These are phyloP conservation scores for Drosophila multiciliata DNA, from an alignment of 2,888 invertebrate species.

Conservation along the genomic window DNA sequence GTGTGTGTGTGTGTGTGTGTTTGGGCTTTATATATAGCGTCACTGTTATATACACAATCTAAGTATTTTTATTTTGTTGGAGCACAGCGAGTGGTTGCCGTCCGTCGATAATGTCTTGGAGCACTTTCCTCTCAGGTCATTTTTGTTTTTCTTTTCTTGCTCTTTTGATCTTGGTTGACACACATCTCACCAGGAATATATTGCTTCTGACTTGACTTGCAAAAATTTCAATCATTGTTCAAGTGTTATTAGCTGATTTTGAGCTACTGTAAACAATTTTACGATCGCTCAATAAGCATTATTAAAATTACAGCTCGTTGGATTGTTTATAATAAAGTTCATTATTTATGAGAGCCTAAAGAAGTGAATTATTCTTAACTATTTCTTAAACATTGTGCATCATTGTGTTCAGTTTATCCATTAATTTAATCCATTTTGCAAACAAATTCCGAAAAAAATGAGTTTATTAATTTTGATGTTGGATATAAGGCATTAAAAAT, in stretches of 20 bases:
- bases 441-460: not conserved
- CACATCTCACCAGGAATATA: constrained; percentile 41
- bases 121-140: constrained; percentile 48
- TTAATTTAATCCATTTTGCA: not conserved
- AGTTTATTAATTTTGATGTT: not conserved
- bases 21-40: constrained; percentile 32
- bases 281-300: not conserved
- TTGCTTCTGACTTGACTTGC: constrained; percentile 20
- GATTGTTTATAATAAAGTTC: not conserved
- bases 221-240: constrained; percentile 36
- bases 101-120: constrained; percentile 16
- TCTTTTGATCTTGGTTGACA: constrained; percentile 48
- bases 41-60: constrained; percentile 33
- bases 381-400: not conserved
- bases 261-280: not conserved
- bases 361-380: not conserved
- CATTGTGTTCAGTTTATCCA: not conserved
- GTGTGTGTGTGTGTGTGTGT: constrained; percentile 9
- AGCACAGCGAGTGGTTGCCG: constrained; percentile 44
- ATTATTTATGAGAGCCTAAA: not conserved
- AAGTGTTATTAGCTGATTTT: not conserved
- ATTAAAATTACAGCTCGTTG: not conserved
- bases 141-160: constrained; percentile 26
- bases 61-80: constrained; percentile 3
- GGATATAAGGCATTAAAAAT: not conserved